Percentiles rank a stretch among this genome's conserved stretches.
phyloP scores from a whole-genome alignment of 2,113 vertebrate species.

The Campylomormyrus numenius region DNA sequence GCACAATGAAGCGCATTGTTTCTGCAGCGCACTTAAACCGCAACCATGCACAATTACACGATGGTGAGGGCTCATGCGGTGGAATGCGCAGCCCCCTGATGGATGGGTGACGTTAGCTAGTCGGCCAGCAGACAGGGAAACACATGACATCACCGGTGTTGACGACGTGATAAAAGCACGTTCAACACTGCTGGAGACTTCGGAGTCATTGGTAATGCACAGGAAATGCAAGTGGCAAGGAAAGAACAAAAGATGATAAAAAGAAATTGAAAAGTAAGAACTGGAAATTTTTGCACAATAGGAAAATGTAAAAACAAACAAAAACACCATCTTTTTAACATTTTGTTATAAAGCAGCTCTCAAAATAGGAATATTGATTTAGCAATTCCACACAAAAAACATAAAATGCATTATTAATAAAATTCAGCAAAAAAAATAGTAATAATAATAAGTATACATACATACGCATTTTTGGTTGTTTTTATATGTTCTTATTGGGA shows the following conservation, averaged over 20 bases:
- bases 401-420: background rate
- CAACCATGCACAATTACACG: background rate
- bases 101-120: background rate
- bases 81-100: background rate
- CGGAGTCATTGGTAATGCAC: background rate
- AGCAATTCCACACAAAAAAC: background rate
- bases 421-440: background rate
- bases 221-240: background rate
- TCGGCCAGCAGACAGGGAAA: background rate
- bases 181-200: background rate
- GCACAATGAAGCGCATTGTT: background rate
- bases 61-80: background rate
- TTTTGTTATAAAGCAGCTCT: background rate
- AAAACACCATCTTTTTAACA: background rate
- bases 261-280: background rate
- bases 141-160: background rate
- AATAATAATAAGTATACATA: background rate
- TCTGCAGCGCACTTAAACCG: background rate
- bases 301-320: background rate
- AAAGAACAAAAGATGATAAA: background rate
- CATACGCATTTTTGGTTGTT: background rate
- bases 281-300: background rate
- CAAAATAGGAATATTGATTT: background rate
- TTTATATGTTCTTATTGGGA: background rate
- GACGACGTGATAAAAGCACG: background rate